These are phyloP conservation scores for Diachasmimorpha longicaudata DNA, from an alignment of 1,140 invertebrate genomes.

Conservation along the genomic window DNA sequence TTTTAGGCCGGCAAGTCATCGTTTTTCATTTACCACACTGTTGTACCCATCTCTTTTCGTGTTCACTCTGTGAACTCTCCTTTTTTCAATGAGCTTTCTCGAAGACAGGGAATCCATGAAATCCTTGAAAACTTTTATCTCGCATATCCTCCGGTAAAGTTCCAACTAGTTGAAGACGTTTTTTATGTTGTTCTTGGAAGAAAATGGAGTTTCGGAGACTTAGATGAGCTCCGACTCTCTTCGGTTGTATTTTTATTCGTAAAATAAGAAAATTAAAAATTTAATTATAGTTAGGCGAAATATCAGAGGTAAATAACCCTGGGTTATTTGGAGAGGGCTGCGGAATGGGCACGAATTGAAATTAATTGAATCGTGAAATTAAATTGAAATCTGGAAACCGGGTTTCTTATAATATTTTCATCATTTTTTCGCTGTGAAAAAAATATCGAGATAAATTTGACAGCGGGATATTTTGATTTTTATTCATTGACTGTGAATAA, in stretches of 20 bases:
- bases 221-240: neutral
- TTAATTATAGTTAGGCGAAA: too few species aligned
- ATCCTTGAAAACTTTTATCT: neutral
- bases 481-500: conserved; percentile 16
- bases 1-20: conserved; percentile 15
- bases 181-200: neutral
- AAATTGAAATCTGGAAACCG: too few species aligned
- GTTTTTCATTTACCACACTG: conserved; percentile 3
- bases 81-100: neutral
- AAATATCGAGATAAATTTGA: neutral
- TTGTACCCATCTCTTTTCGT: neutral
- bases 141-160: neutral
- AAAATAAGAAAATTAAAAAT: neutral
- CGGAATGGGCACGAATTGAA: too few species aligned
- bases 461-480: neutral
- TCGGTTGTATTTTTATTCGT: neutral
- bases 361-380: too few species aligned
- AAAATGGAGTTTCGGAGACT: neutral
- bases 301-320: too few species aligned
- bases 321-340: too few species aligned
- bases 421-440: neutral
- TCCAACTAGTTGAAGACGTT: neutral
- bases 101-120: neutral
- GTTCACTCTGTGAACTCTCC: neutral
- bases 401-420: too few species aligned